These are phyloP conservation scores for Axinella damicornis DNA, from an alignment of 37 sponge, comb jelly and placozoan species.

Conservation along the genomic window DNA sequence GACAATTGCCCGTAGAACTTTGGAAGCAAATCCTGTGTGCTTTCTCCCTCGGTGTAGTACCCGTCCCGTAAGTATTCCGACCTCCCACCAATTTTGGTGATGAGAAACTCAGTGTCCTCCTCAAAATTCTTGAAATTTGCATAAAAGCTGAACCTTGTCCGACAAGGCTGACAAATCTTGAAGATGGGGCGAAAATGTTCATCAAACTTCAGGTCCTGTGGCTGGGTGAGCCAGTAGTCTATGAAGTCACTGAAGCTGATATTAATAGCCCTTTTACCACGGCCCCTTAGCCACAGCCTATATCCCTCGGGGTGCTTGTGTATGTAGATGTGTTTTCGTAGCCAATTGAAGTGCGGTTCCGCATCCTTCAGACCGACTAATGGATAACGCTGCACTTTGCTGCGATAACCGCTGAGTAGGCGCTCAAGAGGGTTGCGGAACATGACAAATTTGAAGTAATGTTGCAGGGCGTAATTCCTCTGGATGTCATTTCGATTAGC, in stretches of 20 bases:
- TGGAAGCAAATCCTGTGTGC: conserved; percentile 10
- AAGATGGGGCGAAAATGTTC: conserved; percentile 44
- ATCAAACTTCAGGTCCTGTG: conserved; percentile 15
- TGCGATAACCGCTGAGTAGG: conserved; percentile 51
- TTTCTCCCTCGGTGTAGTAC: conserved; percentile 5
- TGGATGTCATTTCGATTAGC: conserved; percentile 20
- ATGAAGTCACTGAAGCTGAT: conserved; percentile 48
- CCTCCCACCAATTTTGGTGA: conserved; percentile 6
- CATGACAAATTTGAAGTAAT: conserved; percentile 75
- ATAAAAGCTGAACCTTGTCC: conserved; percentile 38
- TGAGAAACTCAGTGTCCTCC: conserved; percentile 28
- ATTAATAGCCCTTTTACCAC: conserved; percentile 11
- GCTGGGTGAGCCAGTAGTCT: conserved; percentile 28
- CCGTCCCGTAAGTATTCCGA: conserved; percentile 12
- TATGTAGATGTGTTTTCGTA: conserved; percentile 13
- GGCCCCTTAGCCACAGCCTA: not conserved
- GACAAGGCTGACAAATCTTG: conserved; percentile 37
- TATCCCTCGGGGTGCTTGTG: conserved; percentile 15
- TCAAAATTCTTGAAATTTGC: conserved; percentile 56
- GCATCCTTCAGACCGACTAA: conserved; percentile 6
- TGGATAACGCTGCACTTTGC: conserved; percentile 47
- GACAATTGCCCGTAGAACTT: conserved; percentile 13
- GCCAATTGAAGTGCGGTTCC: conserved; percentile 44
- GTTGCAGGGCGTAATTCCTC: conserved; percentile 1
- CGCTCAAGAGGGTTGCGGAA: conserved; percentile 66